These are phyloP conservation scores for Eristalinus aeneus DNA, from an alignment of 2,888 invertebrate genomes.

Conservation along the genomic window DNA sequence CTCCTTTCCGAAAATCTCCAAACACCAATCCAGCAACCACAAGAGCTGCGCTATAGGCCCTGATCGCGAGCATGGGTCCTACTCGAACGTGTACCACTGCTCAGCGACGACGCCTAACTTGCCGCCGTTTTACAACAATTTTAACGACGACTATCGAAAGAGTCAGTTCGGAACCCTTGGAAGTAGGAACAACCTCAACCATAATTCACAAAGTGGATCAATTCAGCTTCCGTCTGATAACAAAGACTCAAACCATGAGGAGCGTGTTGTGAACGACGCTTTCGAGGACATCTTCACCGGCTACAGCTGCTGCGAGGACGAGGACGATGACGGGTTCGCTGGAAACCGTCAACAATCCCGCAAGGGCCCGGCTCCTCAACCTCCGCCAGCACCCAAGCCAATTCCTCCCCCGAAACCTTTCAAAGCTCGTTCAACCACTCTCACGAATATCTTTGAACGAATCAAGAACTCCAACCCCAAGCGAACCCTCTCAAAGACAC, in stretches of 20 bases:
- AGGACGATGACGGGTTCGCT: slow-evolving; percentile 71
- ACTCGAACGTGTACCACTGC: slow-evolving; percentile 26
- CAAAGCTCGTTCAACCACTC: slow-evolving; percentile 75
- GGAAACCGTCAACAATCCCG: slow-evolving; percentile 64
- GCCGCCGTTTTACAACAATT: slow-evolving; percentile 32
- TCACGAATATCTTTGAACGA: slow-evolving; percentile 77
- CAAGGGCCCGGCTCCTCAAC: slow-evolving; percentile 71
- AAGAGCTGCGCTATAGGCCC: slow-evolving; percentile 23
- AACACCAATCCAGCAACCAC: slow-evolving; percentile 57
- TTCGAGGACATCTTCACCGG: slow-evolving; percentile 78
- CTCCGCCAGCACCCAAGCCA: slow-evolving; percentile 72
- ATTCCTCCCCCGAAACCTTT: slow-evolving; percentile 58
- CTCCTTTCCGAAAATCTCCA: slow-evolving; percentile 60
- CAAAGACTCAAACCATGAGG: slow-evolving; percentile 74
- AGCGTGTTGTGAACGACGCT: slow-evolving; percentile 78
- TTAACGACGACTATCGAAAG: slow-evolving; percentile 78
- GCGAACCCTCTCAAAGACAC: slow-evolving; percentile 71
- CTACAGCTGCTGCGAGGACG: slow-evolving; percentile 76
- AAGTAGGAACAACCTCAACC: slow-evolving; percentile 39
- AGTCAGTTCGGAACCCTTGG: slow-evolving; percentile 77
- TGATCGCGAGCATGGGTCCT: slow-evolving; percentile 17
- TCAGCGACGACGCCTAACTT: slow-evolving; percentile 11
- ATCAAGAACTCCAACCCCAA: slow-evolving; percentile 71
- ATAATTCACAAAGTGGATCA: slow-evolving; percentile 32
- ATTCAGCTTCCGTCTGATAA: slow-evolving; percentile 13